Evolutionary conservation across 2,113 vertebrate species (phyloP), one percentile per base, ranked within the genome.

Genomic region (Mystacornis crossleyi): DNA sequence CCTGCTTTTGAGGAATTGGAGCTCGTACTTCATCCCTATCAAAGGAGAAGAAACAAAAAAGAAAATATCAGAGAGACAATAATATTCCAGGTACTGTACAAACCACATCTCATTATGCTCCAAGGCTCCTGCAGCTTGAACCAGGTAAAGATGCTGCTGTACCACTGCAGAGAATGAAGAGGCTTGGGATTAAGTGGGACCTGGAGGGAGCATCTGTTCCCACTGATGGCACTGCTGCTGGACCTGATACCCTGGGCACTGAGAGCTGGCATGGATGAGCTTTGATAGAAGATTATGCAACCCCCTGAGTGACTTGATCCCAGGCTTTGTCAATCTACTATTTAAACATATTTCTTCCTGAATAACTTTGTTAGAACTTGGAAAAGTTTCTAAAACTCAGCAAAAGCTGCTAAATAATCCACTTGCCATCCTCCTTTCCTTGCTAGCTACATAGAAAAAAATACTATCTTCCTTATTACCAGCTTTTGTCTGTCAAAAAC

Each of bases 1-100:
- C 99, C 93, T 99, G 99, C 95, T 99, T 99, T 95, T 99, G 99
- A 93, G 99, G 99, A 98, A 99, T 99, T 42, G 99, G 99, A 66
- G 99, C 99, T 98, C 99, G 98, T 45, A 99, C 99, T 92, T 99
- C 99, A 96, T 99, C 99, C 97, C 99, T 99, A 94, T 54, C 83
- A 91, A 78, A 89, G 43, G 57, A 73, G 78, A 73, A 62, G 62
- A 16, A 85, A 77, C 64, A 93, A 45, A 75, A 61, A 13, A 36
- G 16, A 16, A 48, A 38, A 50, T 7, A 58, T 88, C 47, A 93
- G 62, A 87, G n/a, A 70, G 4, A 75, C 4, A 0, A 8, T 38
- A 82, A 73, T 19, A 60, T 42, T 82, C 10, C 33, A 88, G 58
- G 33, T 24, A 78, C 23, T 78, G 69, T 6, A 88, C 55, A 81